Evolutionary conservation across 2,797 vertebrate genomes (phyloP).

Genomic region (Sebastolobus alascanus): DNA sequence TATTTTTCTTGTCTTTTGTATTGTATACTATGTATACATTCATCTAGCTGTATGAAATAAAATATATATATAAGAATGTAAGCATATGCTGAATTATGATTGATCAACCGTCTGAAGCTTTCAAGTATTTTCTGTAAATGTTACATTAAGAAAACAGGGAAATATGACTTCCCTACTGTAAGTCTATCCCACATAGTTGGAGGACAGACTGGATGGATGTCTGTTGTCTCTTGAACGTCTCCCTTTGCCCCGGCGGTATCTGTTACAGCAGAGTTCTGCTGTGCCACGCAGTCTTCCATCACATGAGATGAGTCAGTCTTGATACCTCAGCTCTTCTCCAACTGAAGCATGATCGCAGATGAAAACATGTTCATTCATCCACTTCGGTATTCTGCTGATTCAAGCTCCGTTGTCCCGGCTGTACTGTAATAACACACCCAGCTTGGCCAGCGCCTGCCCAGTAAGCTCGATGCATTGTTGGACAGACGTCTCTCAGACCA

Average conservation of each 20-base stretch:
- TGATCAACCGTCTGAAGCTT: constrained; percentile 23
- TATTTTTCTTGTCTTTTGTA: constrained; percentile 77
- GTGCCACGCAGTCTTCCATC: constrained; percentile 38
- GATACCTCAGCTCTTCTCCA: constrained; percentile 53
- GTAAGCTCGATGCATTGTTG: constrained; percentile 58
- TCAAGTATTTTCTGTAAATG: neutral
- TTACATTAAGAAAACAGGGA: neutral
- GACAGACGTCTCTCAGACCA: constrained; percentile 44
- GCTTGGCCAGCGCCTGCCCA: constrained; percentile 43
- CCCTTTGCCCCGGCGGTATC: constrained; percentile 31
- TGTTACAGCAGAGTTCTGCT: constrained; percentile 49
- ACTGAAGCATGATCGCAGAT: constrained; percentile 51
- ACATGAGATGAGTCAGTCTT: constrained; percentile 54
- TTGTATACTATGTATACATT: constrained; percentile 98
- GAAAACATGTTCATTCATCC: constrained; percentile 66
- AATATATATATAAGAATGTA: constrained; percentile 54
- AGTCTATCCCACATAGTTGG: neutral
- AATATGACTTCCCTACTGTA: constrained; percentile 7
- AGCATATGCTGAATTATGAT: constrained; percentile 38
- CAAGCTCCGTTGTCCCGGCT: constrained; percentile 52
- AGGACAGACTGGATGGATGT: constrained; percentile 2
- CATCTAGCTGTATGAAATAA: constrained; percentile 76
- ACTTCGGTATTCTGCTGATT: constrained; percentile 78
- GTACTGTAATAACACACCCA: constrained; percentile 62
- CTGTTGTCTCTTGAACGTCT: constrained; percentile 4